A percentile compares a stretch with the other conserved stretches of the same genome.
Conservation (phyloP, 2,113 vertebrate genomes). For the Pachypanchax playfairii region DNA sequence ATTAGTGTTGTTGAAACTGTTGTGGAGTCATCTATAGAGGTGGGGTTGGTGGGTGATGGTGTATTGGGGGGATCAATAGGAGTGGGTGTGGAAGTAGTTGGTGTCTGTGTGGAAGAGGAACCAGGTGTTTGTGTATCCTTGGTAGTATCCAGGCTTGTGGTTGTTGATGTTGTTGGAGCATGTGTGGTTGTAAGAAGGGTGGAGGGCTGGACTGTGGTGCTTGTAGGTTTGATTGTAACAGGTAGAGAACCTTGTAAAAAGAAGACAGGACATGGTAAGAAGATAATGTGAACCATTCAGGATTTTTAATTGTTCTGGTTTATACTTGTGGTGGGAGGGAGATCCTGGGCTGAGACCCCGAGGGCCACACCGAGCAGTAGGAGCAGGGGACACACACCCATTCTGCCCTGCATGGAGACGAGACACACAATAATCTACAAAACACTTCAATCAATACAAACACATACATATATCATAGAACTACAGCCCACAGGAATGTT, state of each 20-base stretch:
- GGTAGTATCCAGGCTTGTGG: conserved; percentile 18
- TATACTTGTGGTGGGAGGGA: conserved; percentile 79
- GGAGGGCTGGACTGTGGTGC: conserved; percentile 23
- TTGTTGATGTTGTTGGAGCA: conserved; percentile 14
- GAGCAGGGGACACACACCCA: conserved; percentile 90
- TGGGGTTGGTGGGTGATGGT: no score
- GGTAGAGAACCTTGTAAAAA: conserved; percentile 49
- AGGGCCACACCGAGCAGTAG: conserved; percentile 84
- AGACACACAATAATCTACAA: conserved; percentile 15
- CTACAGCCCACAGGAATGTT: background rate
- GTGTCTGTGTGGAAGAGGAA: no score
- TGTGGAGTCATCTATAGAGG: no score
- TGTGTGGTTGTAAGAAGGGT: conserved; percentile 29
- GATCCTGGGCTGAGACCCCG: conserved; percentile 72
- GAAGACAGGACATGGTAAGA: background rate
- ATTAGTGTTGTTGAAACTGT: no score
- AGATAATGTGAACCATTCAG: background rate
- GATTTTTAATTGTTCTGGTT: background rate
- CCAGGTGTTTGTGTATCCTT: no score
- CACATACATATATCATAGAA: background rate
- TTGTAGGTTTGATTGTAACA: conserved; percentile 50
- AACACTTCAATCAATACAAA: background rate
- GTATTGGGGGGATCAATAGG: no score
- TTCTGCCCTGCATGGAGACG: conserved; percentile 86
- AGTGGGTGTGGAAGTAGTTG: no score